phyloP scores from a whole-genome alignment of 2,888 invertebrate species.

The Cataglyphis cursor region DNA sequence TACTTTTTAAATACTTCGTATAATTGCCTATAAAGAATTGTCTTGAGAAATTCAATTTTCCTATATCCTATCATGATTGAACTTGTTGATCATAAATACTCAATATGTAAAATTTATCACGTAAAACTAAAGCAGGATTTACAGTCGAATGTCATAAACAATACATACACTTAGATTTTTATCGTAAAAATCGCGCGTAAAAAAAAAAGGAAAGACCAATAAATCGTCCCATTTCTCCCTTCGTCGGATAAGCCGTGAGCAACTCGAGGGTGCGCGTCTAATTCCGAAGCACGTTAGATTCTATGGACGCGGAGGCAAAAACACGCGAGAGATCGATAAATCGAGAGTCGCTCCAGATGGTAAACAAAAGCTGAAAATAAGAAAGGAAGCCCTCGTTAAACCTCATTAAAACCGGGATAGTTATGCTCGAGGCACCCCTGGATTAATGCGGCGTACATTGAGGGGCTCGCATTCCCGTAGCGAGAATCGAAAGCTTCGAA shows the following conservation, averaged over 20 bases:
- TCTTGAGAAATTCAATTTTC: not conserved
- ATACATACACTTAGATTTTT: slow-evolving; percentile 9
- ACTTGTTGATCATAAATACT: not conserved
- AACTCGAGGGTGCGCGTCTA: slow-evolving; percentile 47
- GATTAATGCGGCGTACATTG: slow-evolving; percentile 28
- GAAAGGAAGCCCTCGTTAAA: slow-evolving; percentile 50
- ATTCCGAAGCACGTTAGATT: slow-evolving; percentile 48
- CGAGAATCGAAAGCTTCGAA: slow-evolving; percentile 49
- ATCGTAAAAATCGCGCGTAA: not conserved
- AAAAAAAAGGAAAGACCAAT: slow-evolving; percentile 13
- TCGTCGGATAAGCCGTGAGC: slow-evolving; percentile 29
- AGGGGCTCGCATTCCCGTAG: slow-evolving; percentile 30
- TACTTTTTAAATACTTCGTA: not conserved
- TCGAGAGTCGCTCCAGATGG: slow-evolving; percentile 42
- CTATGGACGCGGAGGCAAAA: slow-evolving; percentile 24
- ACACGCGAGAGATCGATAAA: slow-evolving; percentile 51
- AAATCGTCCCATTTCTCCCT: slow-evolving; percentile 37
- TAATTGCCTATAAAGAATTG: not conserved
- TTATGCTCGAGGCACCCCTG: slow-evolving; percentile 44
- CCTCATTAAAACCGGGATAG: slow-evolving; percentile 52
- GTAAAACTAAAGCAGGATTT: not conserved
- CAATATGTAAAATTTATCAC: not conserved
- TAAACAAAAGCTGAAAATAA: slow-evolving; percentile 56
- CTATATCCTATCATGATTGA: not conserved
- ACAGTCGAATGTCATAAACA: not conserved